These are phyloP conservation scores for Uropsilus gracilis DNA, from an alignment of 2,113 vertebrate genomes.

Conservation along the genomic window DNA sequence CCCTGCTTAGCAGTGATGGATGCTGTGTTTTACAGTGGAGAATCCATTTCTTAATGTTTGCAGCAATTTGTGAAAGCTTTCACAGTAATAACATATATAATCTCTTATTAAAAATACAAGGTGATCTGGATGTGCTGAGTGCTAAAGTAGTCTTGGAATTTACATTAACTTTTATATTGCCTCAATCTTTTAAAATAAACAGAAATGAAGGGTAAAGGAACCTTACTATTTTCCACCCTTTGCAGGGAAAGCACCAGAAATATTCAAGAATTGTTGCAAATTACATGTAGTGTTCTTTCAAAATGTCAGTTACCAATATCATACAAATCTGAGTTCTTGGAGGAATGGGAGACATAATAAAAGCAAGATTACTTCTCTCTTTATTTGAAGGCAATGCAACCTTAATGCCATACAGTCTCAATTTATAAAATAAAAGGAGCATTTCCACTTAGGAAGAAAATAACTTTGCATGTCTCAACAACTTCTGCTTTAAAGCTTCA, in stretches of 20 bases:
- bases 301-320: constrained; percentile 45
- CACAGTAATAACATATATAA: constrained; percentile 53
- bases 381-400: neutral
- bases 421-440: neutral
- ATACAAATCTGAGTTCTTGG: neutral
- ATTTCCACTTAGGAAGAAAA: neutral
- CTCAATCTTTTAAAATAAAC: constrained; percentile 37
- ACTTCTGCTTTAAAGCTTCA: neutral
- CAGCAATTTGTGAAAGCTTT: constrained; percentile 70
- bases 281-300: neutral
- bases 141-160: constrained; percentile 49
- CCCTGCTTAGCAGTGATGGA: constrained; percentile 48
- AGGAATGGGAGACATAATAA: neutral
- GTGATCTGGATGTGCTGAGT: constrained; percentile 52
- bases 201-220: constrained; percentile 55
- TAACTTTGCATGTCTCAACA: neutral
- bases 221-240: constrained; percentile 44
- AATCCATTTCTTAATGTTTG: constrained; percentile 65
- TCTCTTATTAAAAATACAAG: constrained; percentile 61
- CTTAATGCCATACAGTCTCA: neutral
- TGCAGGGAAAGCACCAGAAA: neutral
- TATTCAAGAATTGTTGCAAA: constrained; percentile 31
- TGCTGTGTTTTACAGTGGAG: constrained; percentile 52
- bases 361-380: constrained; percentile 1
- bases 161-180: constrained; percentile 59